Evolutionary conservation across 2,113 vertebrate species (phyloP), one percentile per base, ranked within the genome.

Genomic region (Herpailurus yagouaroundi): DNA sequence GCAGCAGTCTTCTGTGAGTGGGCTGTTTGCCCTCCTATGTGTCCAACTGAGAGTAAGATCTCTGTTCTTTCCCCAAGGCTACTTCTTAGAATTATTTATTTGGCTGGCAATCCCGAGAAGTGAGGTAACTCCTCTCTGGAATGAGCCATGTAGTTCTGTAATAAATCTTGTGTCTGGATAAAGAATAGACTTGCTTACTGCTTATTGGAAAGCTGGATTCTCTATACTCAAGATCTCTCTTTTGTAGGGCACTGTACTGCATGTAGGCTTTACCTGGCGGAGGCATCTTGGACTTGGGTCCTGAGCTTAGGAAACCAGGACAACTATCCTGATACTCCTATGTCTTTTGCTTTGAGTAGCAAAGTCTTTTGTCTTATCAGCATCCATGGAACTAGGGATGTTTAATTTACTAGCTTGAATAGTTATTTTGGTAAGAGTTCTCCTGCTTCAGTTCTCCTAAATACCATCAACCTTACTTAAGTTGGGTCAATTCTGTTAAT

Each of bases 171-270:
- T 77, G 9, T 66, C 33, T n/a, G 4, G 21, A 52, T 13, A 66
- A 90, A 86, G 19, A 73, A 64, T 27, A 71, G 33, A 5, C 13
- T 71, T 41, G 21, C 4, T 79, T 57, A 84, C 55, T 45, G 19
- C 45, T 48, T 50, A 31, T 14, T 74, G 16, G 63, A 79, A 21
- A 52, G 16, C 23, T 76, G 45, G 41, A 52, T 91, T 60, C 1
- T 2, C 2, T 38, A 48, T 64, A 69, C 1, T 63, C 23, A 83
- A 23, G 1, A 68, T 71, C 45, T 31, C 52, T 89, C 9, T 64
- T 31, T 27, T 38, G 16, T 12, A 14, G 55, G 25, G 4, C 3
- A 4, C 16, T 13, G 48, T 13, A 36, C 2, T 7, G 4, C 0
- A 11, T 31, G 60, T 21, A 38, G 15, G 0, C 38, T 57, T 41